Base-by-base conservation (phyloP, 1,140 invertebrate genomes). In the Euwallacea fornicatus region DNA sequence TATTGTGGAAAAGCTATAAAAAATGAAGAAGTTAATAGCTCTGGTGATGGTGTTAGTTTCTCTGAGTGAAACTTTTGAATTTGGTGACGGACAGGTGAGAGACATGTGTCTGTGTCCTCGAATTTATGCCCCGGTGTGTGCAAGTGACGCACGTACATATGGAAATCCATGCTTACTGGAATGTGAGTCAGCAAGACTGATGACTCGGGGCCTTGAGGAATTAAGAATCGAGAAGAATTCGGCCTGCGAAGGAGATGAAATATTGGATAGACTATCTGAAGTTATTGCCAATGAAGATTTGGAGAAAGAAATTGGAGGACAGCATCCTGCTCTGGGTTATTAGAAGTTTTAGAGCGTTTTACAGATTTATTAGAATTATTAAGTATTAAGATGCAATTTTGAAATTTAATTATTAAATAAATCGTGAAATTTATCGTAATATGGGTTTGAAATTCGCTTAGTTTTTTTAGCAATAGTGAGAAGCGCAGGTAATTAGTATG, bases 51-150 rank as follows among this genome's bases (percentile, higher is more conserved):
- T 50, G 46, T 50, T 50, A 50, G 6, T 10, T 11, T 11, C 9
- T 6, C 46, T 50, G 46, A 13, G 21, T 33, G 4, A 33, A 33
- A 33, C 13, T 2, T 50, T 1, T 50, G 46, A 6, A 13, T 42
- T 7, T 42, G 1, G 7, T 60, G 59, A 69, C 6, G 41, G 7
- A 2, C 21, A 59, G 6, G 16, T 10, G 43, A 60, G 21, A 41
- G 43, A 70, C n/a, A 53, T 50, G 9, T 84, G 83, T 66, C 69
- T 81, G 2, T 84, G 83, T 73, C 68, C 76, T 6, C 79, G 78
- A 68, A 77, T 83, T 13, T 84, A 81, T 62, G 42, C 72, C 2
- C 83, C 83, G 0, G 50, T 84, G 0, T 84, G 83, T 66, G 83
- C 79, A 6, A 80, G 81, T n/a, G 78, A 82, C 74, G 77, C 78